Evolutionary conservation across 92 coral and sea anemone species (phyloP).

Genomic region (Parazoanthus darwini): DNA sequence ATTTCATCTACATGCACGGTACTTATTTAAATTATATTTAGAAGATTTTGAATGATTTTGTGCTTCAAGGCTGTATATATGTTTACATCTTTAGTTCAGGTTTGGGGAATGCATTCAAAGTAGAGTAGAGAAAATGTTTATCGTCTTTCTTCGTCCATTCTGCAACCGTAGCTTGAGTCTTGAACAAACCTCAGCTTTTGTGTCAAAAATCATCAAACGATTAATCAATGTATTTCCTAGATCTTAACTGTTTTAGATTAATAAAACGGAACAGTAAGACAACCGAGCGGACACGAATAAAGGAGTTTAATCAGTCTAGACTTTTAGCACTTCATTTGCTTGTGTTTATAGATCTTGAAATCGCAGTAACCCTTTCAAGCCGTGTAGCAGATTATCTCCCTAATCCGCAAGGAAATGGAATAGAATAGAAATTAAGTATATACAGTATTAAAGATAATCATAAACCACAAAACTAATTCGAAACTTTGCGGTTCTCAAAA

Average conservation of each 20-base stretch:
- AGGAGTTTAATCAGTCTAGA: background rate
- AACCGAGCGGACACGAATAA: constrained; percentile 5
- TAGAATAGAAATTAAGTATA: background rate
- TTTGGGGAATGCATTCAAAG: background rate
- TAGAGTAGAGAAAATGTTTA: background rate
- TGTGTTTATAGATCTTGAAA: background rate
- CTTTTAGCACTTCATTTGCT: background rate
- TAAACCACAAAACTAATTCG: constrained; percentile 5
- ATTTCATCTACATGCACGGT: too few species aligned
- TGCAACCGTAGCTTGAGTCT: background rate
- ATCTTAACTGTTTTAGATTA: background rate
- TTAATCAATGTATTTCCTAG: background rate
- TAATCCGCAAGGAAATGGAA: background rate
- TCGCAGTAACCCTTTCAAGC: background rate
- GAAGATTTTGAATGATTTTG: background rate
- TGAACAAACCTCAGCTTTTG: background rate
- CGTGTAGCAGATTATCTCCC: background rate
- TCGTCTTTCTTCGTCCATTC: background rate
- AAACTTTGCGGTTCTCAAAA: constrained; percentile 25
- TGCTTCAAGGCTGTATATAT: background rate
- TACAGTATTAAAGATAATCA: background rate
- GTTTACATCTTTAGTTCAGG: background rate
- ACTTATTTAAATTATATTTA: too few species aligned
- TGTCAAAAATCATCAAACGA: background rate
- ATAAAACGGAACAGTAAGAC: background rate